A percentile compares a stretch with the other conserved stretches of the same genome.
Conservation (phyloP, 2,888 invertebrate genomes). For the Cantharis rustica region DNA sequence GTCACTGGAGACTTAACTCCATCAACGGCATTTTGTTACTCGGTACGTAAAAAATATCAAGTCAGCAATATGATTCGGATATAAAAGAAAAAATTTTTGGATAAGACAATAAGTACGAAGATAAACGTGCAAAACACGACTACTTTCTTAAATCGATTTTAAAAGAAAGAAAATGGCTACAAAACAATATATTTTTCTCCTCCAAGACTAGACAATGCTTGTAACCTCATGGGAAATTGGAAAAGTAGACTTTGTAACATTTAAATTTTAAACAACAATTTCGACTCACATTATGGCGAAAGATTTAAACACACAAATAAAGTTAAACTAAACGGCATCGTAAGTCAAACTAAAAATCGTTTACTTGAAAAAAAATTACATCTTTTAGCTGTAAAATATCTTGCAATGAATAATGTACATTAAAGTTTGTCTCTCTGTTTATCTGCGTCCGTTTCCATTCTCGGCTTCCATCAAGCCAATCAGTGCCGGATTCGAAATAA, state of each 20-base stretch:
- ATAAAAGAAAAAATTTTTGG: slow-evolving; percentile 8
- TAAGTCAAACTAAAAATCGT: neutral
- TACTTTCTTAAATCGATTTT: slow-evolving; percentile 14
- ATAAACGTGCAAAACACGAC: slow-evolving; percentile 12
- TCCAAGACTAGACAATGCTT: slow-evolving; percentile 22
- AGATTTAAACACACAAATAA: neutral
- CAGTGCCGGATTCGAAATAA: too few relatives aligned
- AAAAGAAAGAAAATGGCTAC: slow-evolving; percentile 16
- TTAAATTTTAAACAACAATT: slow-evolving; percentile 22
- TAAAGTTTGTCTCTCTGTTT: too few relatives aligned
- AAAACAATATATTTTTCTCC: slow-evolving; percentile 28
- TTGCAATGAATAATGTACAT: neutral
- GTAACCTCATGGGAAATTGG: slow-evolving; percentile 32
- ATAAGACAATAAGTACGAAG: slow-evolving; percentile 13
- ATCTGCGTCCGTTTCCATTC: too few relatives aligned
- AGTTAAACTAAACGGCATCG: neutral
- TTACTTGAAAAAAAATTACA: too few relatives aligned
- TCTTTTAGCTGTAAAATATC: neutral
- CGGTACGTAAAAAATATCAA: slow-evolving; percentile 12
- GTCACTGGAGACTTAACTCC: slow-evolving; percentile 17
- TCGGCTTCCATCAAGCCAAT: too few relatives aligned
- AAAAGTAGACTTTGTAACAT: slow-evolving; percentile 27
- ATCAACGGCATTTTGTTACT: neutral
- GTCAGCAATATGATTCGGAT: slow-evolving; percentile 15
- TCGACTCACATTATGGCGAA: neutral